Evolutionary conservation across 2,113 vertebrate species (phyloP).

Genomic region (Corythoichthys haematopterus): DNA sequence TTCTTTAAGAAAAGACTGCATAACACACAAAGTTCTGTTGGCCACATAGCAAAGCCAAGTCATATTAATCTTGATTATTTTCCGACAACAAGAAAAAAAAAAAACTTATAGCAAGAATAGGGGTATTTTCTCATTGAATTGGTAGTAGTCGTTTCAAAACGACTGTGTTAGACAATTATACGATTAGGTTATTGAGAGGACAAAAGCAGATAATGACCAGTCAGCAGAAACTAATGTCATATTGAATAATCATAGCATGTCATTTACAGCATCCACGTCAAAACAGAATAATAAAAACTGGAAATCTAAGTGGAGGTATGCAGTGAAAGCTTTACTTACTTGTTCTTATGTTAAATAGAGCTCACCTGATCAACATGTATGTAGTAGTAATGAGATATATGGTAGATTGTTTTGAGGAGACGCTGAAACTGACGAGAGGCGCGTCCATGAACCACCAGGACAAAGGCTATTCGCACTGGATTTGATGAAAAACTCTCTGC

Average conservation of each 20-base stretch:
- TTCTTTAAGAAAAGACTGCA: no score
- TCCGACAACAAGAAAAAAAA: background rate
- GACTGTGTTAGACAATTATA: background rate
- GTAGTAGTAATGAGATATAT: conserved; percentile 94
- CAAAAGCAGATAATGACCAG: background rate
- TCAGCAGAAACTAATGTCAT: background rate
- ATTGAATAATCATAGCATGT: background rate
- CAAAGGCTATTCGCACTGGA: conserved; percentile 90
- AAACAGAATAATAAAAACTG: background rate
- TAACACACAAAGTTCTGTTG: no score
- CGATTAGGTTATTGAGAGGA: background rate
- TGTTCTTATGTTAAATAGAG: background rate
- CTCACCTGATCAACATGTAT: conserved; percentile 96
- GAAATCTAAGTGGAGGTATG: background rate
- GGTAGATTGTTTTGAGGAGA: conserved; percentile 98
- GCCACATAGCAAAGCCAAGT: no score
- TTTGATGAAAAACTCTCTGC: conserved; percentile 80
- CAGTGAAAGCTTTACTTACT: background rate
- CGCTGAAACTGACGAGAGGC: conserved; percentile 92
- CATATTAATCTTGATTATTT: no score
- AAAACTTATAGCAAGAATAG: background rate
- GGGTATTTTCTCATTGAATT: background rate
- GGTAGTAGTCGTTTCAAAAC: background rate
- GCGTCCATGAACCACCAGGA: conserved; percentile 92
- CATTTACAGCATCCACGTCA: background rate